Percentiles rank a stretch among this genome's conserved stretches.
Evolutionary conservation across 2,888 invertebrate species (phyloP).

Genomic region (Nesidiocoris tenuis): DNA sequence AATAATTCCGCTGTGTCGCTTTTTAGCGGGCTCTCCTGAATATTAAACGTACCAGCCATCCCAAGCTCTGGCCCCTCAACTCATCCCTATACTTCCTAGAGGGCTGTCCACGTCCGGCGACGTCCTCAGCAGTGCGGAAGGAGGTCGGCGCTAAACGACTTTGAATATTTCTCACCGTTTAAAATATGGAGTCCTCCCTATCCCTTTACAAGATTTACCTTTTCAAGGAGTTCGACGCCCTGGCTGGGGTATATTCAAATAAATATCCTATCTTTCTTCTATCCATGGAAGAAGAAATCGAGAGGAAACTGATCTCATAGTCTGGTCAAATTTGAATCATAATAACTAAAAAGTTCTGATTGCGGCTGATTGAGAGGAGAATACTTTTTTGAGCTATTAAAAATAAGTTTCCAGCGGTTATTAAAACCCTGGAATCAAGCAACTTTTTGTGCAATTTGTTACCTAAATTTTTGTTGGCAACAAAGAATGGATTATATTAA

Average conservation of each 20-base stretch:
- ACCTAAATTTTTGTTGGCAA: too few species aligned
- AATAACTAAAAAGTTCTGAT: too few species aligned
- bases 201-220: conserved; percentile 12
- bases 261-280: conserved; percentile 19
- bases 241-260: conserved; percentile 20
- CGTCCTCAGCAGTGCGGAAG: conserved; percentile 5
- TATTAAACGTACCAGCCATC: conserved; percentile 22
- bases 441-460: too few species aligned
- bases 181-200: conserved; percentile 20
- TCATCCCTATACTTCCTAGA: neutral
- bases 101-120: neutral
- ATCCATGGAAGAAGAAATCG: neutral
- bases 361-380: too few species aligned
- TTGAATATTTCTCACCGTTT: conserved; percentile 31
- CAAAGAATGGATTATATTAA: too few species aligned
- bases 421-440: too few species aligned
- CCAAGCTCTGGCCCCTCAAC: conserved; percentile 1
- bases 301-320: neutral
- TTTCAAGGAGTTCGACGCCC: too few species aligned
- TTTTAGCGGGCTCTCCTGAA: conserved; percentile 36
- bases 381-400: too few species aligned
- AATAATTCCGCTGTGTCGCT: conserved; percentile 38
- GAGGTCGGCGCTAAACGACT: conserved; percentile 28
- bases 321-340: neutral
- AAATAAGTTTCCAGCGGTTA: too few species aligned